A percentile compares a stretch with the other conserved stretches of the same genome.
Evolutionary conservation across 2,888 invertebrate genomes (phyloP).

Genomic region (Lasioglossum lativentre): DNA sequence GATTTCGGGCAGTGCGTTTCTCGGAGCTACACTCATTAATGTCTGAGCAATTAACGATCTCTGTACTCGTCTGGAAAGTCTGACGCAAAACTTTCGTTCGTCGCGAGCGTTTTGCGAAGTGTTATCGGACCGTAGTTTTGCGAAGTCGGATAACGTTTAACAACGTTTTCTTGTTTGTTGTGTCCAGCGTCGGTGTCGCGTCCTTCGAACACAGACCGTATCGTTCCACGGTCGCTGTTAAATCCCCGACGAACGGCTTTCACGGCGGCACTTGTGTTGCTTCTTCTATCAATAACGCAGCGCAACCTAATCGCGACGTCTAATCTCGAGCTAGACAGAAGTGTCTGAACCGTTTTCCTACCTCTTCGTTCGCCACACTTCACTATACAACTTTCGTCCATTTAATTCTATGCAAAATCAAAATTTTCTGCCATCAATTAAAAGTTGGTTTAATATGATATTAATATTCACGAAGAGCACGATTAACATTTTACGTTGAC

Average conservation of each 20-base stretch:
- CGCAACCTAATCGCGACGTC: conserved; percentile 27
- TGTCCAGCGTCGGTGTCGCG: neutral
- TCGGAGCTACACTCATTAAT: neutral
- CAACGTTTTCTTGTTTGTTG: neutral
- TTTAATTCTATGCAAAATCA: neutral
- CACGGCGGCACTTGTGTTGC: conserved; percentile 73
- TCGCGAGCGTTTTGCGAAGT: neutral
- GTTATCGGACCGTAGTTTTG: neutral
- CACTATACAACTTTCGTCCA: neutral
- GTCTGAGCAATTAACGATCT: neutral
- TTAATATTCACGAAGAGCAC: neutral
- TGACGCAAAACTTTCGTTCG: neutral
- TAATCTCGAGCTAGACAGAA: conserved; percentile 22
- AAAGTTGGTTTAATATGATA: too few species aligned
- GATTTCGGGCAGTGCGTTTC: conserved; percentile 21
- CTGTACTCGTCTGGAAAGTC: neutral
- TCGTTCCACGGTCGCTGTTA: conserved; percentile 37
- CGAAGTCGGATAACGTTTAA: neutral
- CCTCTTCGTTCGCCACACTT: neutral
- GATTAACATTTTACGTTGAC: neutral
- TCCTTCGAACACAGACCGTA: conserved; percentile 21
- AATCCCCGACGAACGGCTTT: conserved; percentile 71
- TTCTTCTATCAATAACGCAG: conserved; percentile 68
- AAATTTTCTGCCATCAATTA: too few species aligned
- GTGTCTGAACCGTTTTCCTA: neutral